Base-by-base conservation (phyloP, 2,888 invertebrate genomes). In the Aromia moschata region DNA sequence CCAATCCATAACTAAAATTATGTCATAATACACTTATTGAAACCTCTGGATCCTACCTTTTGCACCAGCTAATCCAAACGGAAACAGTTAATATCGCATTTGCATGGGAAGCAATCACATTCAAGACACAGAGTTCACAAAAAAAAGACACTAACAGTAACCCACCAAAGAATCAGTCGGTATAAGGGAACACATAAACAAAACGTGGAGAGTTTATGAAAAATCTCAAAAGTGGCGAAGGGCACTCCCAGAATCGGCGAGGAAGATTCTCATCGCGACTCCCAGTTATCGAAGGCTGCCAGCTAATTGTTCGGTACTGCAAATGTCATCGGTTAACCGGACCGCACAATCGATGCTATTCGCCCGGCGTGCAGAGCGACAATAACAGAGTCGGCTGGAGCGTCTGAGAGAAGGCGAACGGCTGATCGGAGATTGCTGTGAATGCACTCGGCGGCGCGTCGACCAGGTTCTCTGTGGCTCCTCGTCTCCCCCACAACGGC, bases 391-490 rank as follows among this genome's bases (percentile, higher is more conserved):
- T 58, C 66, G 52, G 51, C 60, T 60, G 56, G 41, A 53, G 56
- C 58, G 57, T 16, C 52, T 18, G 31, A 11, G 40, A 52, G 52
- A 57, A 60, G 60, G 60, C 49, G n/a, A 62, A 64, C 67, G 64
- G 67, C 63, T 67, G 74, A 73, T 74, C 74, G 67, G 69, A 72
- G 74, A 74, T 74, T 75, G 75, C 76, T 75, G 77, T 76, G 77
- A 78, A 77, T 77, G 77, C 74, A 77, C 76, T 77, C 75, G 64
- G 65, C 75, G 64, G 65, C 72, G 74, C 73, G 74, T 73, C 75
- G 72, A 69, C 72, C 73, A 70, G 73, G 68, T 75, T 70, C 69
- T 67, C n/a, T n/a, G n/a, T n/a, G n/a, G 57, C 63, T 67, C 45
- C 67, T 65, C 63, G 71, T 72, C 73, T 74, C 77, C 76, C 75